Evolutionary conservation across 2,113 vertebrate genomes (phyloP).

Genomic region (Isichthys henryi): DNA sequence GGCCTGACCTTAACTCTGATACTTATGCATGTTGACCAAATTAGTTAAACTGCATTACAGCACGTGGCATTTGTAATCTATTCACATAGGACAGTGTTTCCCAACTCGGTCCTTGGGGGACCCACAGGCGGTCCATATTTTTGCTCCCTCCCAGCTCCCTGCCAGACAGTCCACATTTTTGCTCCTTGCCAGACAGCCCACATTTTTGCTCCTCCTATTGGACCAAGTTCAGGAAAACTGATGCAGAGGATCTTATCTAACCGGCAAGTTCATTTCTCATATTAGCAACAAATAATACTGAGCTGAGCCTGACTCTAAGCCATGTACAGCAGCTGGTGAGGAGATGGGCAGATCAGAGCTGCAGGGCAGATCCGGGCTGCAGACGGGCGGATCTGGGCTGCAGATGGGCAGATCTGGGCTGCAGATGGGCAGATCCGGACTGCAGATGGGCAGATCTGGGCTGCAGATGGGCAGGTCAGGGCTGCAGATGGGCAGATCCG

Average conservation of each 20-base stretch:
- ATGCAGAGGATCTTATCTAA: neutral
- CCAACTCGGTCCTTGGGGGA: neutral
- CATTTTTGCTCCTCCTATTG: neutral
- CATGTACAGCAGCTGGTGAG: neutral
- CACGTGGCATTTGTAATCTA: neutral
- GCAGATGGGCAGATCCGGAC: no score
- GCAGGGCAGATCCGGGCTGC: no score
- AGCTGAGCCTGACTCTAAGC: neutral
- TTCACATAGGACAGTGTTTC: neutral
- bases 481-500: no score
- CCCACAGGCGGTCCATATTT: neutral
- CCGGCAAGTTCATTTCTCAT: neutral
- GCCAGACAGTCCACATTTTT: neutral
- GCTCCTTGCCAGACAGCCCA: no score
- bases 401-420: no score
- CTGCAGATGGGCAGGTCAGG: neutral
- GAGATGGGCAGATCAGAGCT: neutral
- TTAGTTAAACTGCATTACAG: neutral
- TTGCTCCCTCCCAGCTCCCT: neutral
- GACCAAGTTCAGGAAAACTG: neutral
- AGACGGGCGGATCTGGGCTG: no score
- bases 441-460: neutral
- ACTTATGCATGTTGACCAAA: neutral
- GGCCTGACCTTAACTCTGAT: neutral
- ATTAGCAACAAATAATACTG: neutral